Evolutionary conservation across 2,888 invertebrate genomes (phyloP).

Genomic region (Brenthis daphne): DNA sequence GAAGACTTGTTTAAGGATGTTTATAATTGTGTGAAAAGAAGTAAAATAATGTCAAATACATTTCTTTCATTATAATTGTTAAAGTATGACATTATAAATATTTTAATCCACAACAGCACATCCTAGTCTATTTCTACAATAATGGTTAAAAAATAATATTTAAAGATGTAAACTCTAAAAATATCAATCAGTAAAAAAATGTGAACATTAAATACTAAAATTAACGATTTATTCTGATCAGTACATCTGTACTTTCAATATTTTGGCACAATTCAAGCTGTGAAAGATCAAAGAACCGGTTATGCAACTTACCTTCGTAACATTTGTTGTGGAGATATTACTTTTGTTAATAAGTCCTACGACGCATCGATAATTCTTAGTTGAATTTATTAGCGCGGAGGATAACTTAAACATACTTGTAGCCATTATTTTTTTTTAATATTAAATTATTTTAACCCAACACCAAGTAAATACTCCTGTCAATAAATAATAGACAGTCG

Average conservation of each 20-base stretch:
- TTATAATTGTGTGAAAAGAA: too few relatives aligned
- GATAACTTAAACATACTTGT: constrained; percentile 67
- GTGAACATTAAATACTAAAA: neutral
- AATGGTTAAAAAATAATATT: too few relatives aligned
- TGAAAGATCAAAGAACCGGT: constrained; percentile 40
- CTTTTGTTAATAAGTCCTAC: constrained; percentile 59
- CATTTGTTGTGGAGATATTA: constrained; percentile 67
- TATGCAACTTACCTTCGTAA: constrained; percentile 77
- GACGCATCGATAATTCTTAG: constrained; percentile 62
- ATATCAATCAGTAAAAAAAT: neutral
- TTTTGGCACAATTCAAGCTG: neutral
- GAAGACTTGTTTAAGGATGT: too few relatives aligned
- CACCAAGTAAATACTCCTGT: constrained; percentile 10
- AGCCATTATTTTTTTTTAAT: constrained; percentile 58
- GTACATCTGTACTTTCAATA: constrained; percentile 13
- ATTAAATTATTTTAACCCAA: constrained; percentile 1
- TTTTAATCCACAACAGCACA: too few relatives aligned
- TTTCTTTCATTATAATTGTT: too few relatives aligned
- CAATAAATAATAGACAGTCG: constrained; percentile 21
- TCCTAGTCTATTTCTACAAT: too few relatives aligned
- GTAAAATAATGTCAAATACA: too few relatives aligned
- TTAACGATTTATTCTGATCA: neutral
- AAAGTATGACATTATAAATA: too few relatives aligned
- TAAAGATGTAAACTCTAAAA: neutral
- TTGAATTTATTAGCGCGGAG: constrained; percentile 54